Evolutionary conservation across 2,888 invertebrate genomes (phyloP).

Genomic region (Diadegma fenestrale): DNA sequence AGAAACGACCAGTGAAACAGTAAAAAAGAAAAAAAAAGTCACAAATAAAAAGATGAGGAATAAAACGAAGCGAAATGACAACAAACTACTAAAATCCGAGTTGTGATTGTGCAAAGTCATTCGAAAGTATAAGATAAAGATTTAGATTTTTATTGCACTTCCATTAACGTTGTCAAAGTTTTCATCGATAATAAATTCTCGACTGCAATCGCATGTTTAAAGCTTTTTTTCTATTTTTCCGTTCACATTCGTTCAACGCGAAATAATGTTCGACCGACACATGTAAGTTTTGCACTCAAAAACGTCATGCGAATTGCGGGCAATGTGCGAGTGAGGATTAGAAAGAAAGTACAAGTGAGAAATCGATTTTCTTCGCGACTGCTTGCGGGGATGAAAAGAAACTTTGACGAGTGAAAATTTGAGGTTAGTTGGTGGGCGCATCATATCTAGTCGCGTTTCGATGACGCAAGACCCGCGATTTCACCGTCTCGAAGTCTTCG

Average conservation of each 20-base stretch:
- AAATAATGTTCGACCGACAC: not conserved
- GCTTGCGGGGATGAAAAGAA: constrained; percentile 25
- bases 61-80: constrained; percentile 48
- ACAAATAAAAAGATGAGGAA: constrained; percentile 11
- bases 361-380: constrained; percentile 39
- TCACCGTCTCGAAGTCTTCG: constrained; percentile 60
- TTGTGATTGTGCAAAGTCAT: constrained; percentile 61
- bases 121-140: constrained; percentile 57
- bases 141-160: constrained; percentile 70
- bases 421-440: constrained; percentile 61
- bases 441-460: constrained; percentile 59
- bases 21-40: constrained; percentile 66
- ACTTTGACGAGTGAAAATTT: constrained; percentile 14
- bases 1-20: constrained; percentile 72
- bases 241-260: constrained; percentile 40
- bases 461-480: constrained; percentile 22
- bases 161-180: constrained; percentile 68
- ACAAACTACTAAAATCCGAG: constrained; percentile 56
- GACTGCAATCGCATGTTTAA: constrained; percentile 49
- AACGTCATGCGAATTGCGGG: constrained; percentile 35
- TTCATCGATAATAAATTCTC: constrained; percentile 28
- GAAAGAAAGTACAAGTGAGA: constrained; percentile 14
- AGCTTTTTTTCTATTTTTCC: constrained; percentile 42
- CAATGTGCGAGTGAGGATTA: constrained; percentile 50
- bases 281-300: not conserved